A percentile compares a stretch with the other conserved stretches of the same genome.
Evolutionary conservation across 2,797 vertebrate genomes (phyloP).

Genomic region (Calcarius lapponicus): DNA sequence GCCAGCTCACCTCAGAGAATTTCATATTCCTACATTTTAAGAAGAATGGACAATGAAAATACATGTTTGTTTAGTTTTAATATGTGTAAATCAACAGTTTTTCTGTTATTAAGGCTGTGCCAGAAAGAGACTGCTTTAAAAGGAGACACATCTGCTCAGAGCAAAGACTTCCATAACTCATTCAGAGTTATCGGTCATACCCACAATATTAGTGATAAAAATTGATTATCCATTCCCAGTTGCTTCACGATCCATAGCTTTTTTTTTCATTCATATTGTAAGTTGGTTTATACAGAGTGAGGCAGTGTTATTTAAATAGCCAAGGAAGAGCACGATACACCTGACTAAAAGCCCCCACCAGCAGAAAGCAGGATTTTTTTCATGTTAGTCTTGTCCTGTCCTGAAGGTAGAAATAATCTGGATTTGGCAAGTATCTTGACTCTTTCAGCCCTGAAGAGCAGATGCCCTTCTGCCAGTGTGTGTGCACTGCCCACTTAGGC

Average conservation of each 20-base stretch:
- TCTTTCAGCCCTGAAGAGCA: background rate
- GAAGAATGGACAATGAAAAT: background rate
- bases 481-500: background rate
- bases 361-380: constrained; percentile 42
- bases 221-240: constrained; percentile 80
- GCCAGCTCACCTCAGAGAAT: background rate
- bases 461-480: background rate
- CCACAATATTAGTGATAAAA: constrained; percentile 78
- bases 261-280: constrained; percentile 72
- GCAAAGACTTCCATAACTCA: constrained; percentile 71
- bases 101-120: constrained; percentile 14
- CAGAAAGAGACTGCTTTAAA: constrained; percentile 29
- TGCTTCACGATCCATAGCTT: constrained; percentile 74
- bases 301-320: constrained; percentile 71
- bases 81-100: background rate
- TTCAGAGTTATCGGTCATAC: constrained; percentile 64
- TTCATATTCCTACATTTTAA: background rate
- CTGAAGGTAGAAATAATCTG: constrained; percentile 18
- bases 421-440: background rate
- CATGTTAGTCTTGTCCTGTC: background rate
- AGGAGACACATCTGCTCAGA: constrained; percentile 33
- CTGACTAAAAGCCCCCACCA: constrained; percentile 46
- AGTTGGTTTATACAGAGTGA: constrained; percentile 65
- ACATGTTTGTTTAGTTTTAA: background rate
- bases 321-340: constrained; percentile 49